Evolutionary conservation across 2,113 vertebrate species (phyloP), one percentile per base, ranked within the genome.

Genomic region (Tragelaphus imberbis): DNA sequence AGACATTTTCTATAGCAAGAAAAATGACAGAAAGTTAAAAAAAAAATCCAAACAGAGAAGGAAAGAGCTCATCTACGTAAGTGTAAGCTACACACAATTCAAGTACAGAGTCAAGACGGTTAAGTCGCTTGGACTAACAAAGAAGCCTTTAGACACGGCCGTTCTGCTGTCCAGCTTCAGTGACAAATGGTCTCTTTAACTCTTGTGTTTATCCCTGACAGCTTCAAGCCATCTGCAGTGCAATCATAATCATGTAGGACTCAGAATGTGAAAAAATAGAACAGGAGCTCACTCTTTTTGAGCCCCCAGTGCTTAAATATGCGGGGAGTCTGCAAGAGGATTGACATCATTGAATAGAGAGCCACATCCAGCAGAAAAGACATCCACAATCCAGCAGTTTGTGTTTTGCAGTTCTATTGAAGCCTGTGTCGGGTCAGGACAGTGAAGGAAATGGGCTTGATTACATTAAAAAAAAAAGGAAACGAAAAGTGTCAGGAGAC

Each of bases 1-100:
- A 88, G 90, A 95, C n/a, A 96, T 91, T 95, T 97, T 95, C 84
- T 89, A 53, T 84, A 77, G 68, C 68, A 80, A 92, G 95, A 92
- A 77, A 94, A 98, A 96, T 65, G 96, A 82, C 79, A 96, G 79
- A 84, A 80, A 95, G 95, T 91, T 77, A 4, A 6, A 81, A 81
- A 80, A 92, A 94, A 49, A 49, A 49, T 87, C 58, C 81, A 90
- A 85, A 55, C 0, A 25, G 49, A 94, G 81, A 82, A 28, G 33
- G 40, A 88, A 55, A 36, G 36, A 28, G 44, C 58, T 40, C 90
- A 80, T 94, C 86, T 82, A 1, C 10, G n/a, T 36, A 19, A 79
- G 40, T 47, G 4, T 5, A 91, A 90, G 47, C 94, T 6, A 82
- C 90, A 79, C 30, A 63, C 36, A 86, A 84, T 91, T 96, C 11